These are phyloP conservation scores for Sebastes itinus DNA, from an alignment of 2,797 vertebrate genomes.

Conservation along the genomic window DNA sequence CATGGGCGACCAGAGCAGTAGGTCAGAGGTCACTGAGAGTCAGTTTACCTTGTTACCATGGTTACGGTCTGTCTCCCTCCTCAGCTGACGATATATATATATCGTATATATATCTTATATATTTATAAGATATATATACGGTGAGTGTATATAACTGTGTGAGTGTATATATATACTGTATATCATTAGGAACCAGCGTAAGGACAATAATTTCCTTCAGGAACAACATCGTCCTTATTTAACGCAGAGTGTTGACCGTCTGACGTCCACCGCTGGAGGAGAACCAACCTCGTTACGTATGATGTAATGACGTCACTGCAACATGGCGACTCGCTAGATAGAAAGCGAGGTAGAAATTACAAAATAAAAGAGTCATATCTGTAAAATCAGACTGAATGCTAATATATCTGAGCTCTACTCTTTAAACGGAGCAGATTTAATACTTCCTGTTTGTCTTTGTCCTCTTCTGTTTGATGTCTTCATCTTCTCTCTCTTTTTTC, in stretches of 20 bases:
- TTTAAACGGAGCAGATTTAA: background rate
- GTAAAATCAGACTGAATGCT: background rate
- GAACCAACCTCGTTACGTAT: too few relatives aligned
- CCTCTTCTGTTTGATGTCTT: constrained; percentile 38
- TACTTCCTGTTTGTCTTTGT: background rate
- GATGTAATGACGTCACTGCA: background rate
- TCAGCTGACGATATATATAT: background rate
- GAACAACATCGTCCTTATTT: too few relatives aligned
- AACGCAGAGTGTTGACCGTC: too few relatives aligned
- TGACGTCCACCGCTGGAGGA: too few relatives aligned
- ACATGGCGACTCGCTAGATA: background rate
- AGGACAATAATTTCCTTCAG: too few relatives aligned
- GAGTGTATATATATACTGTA: too few relatives aligned
- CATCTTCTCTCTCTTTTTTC: constrained; percentile 33
- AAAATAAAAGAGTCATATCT: too few relatives aligned
- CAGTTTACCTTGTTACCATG: background rate
- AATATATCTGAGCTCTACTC: background rate
- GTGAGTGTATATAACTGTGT: too few relatives aligned
- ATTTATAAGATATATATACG: too few relatives aligned
- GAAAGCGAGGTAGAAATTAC: too few relatives aligned
- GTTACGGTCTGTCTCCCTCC: background rate
- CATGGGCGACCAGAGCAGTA: background rate
- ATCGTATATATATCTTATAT: too few relatives aligned
- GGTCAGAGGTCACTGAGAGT: constrained; percentile 5
- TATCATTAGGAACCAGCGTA: too few relatives aligned